These are phyloP conservation scores for Acheta domesticus DNA, from an alignment of 2,888 invertebrate species.

Conservation along the genomic window DNA sequence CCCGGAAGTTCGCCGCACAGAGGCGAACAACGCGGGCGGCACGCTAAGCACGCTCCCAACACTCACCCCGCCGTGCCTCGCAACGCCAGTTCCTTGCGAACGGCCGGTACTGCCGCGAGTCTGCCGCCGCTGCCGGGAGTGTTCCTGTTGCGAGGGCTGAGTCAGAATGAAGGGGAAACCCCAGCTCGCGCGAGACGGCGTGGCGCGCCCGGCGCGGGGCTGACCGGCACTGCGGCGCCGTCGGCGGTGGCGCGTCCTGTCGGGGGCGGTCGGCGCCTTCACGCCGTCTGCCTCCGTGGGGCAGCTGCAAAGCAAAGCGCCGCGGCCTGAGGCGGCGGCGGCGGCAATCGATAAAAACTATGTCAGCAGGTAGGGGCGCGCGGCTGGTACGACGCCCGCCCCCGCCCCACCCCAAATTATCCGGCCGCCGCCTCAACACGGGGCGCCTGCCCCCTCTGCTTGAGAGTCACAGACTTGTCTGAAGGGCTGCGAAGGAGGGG, in stretches of 20 bases:
- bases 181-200: background rate
- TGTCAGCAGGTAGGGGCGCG: constrained; percentile 2
- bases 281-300: too few relatives aligned
- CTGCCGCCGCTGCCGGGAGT: too few relatives aligned
- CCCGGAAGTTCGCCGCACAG: too few relatives aligned
- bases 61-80: too few relatives aligned
- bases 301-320: background rate
- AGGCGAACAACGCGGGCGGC: too few relatives aligned
- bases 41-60: too few relatives aligned
- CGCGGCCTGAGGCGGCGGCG: background rate
- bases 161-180: background rate
- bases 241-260: background rate
- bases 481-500: too few relatives aligned
- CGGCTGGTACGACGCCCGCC: background rate
- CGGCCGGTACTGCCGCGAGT: too few relatives aligned
- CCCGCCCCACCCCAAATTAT: background rate
- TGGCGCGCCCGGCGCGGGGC: background rate
- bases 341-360: constrained; percentile 6
- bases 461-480: background rate
- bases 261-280: background rate
- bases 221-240: background rate
- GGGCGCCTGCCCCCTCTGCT: background rate
- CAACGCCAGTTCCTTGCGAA: too few relatives aligned
- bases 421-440: background rate
- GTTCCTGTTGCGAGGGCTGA: too few relatives aligned